These are phyloP conservation scores for Drosophila heteroneura DNA, from an alignment of 2,888 invertebrate genomes.

Conservation along the genomic window DNA sequence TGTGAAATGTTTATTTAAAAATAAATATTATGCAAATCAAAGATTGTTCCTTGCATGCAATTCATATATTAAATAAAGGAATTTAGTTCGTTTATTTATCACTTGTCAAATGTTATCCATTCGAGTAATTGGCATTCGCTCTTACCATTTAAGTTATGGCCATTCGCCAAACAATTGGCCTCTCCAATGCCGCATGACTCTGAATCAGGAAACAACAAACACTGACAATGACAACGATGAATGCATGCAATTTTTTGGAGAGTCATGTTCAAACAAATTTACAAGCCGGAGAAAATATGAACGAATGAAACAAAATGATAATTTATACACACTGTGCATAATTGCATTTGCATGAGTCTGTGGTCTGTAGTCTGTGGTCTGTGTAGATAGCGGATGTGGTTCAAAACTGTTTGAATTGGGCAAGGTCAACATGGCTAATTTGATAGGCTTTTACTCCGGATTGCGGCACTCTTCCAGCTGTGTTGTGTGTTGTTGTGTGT, in stretches of 20 bases:
- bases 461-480: conserved; percentile 1
- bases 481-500: background rate
- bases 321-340: conserved; percentile 42
- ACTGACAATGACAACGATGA: conserved; percentile 33
- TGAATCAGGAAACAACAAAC: conserved; percentile 38
- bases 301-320: conserved; percentile 41
- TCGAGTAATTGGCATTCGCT: conserved; percentile 11
- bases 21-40: background rate
- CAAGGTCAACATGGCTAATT: conserved; percentile 53
- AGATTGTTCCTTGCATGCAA: background rate
- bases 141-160: conserved; percentile 10
- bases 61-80: background rate
- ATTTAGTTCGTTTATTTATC: background rate
- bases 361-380: conserved; percentile 27
- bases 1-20: background rate
- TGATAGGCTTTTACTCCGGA: conserved; percentile 40
- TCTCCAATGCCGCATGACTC: conserved; percentile 37
- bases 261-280: conserved; percentile 62
- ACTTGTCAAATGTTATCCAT: conserved; percentile 14
- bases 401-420: conserved; percentile 26
- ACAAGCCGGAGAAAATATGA: conserved; percentile 5
- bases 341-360: conserved; percentile 55
- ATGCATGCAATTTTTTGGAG: conserved; percentile 40
- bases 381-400: conserved; percentile 51
- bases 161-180: conserved; percentile 16